phyloP scores from a whole-genome alignment of 2,888 invertebrate species.

The Phoenoteleia sp. region DNA sequence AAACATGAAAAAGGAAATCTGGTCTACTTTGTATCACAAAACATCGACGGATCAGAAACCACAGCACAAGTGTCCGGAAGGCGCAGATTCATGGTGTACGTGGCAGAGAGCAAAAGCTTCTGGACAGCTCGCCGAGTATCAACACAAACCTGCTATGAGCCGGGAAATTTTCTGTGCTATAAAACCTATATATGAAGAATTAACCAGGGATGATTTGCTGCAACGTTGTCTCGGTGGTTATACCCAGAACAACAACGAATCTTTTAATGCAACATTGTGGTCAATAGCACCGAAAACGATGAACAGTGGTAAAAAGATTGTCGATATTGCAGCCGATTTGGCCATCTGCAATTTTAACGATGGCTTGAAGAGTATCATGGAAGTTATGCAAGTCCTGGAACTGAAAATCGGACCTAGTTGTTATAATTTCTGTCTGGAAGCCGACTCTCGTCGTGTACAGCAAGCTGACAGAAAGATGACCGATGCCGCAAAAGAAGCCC shows the following conservation, averaged over 20 bases:
- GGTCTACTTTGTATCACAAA: slow-evolving; percentile 70
- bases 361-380: slow-evolving; percentile 30
- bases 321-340: slow-evolving; percentile 43
- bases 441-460: no score
- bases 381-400: slow-evolving; percentile 13
- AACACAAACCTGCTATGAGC: slow-evolving; percentile 38
- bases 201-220: slow-evolving; percentile 46
- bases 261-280: slow-evolving; percentile 45
- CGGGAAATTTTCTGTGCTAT: slow-evolving; percentile 40
- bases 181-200: slow-evolving; percentile 42
- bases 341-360: slow-evolving; percentile 47
- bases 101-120: slow-evolving; percentile 62
- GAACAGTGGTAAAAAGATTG: slow-evolving; percentile 32
- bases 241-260: slow-evolving; percentile 59
- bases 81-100: slow-evolving; percentile 66
- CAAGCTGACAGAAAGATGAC: no score
- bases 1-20: slow-evolving; percentile 69
- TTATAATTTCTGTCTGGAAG: slow-evolving; percentile 7
- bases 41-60: slow-evolving; percentile 65
- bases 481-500: no score
- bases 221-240: slow-evolving; percentile 47
- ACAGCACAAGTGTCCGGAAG: slow-evolving; percentile 56
- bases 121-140: slow-evolving; percentile 1
- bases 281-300: slow-evolving; percentile 51
- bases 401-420: slow-evolving; percentile 43